Base-by-base conservation (phyloP, 1,140 invertebrate species). In the Augochlora pura region DNA sequence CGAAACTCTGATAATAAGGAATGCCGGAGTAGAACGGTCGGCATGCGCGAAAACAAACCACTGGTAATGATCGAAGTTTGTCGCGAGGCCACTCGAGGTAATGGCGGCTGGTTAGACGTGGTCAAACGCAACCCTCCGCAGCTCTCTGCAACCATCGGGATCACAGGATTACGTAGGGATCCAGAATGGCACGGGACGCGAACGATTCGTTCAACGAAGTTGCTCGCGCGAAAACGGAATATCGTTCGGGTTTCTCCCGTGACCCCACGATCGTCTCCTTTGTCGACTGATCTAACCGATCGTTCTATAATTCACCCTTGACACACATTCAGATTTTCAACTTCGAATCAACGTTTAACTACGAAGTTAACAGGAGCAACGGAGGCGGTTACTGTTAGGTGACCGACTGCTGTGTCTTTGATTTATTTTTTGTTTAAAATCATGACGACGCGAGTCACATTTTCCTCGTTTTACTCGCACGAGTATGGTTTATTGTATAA, bases 81-180 rank as follows among this genome's bases (percentile, higher is more conserved):
- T 78, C 76, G 69, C 76, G 27, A 25, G n/a, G 18, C 27, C 39
- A 62, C 71, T 78, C 49, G 21, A 72, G 60, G 60, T 78, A 78
- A 78, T 78, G 69, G 76, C 76, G 69, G 54, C 49, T 57, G 69
- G 69, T 78, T 72, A 46, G 60, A 64, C 59, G 74, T 77, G 74
- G 74, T 77, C 74, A 77, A 77, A 77, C 74, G 46, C 60, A 63
- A 63, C 60, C 60, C 25, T 70, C 27, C 25, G 23, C 60, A 21
- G 18, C 60, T 27, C 25, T 62, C 39, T 32, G n/a, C 32, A 59
- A 59, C 32, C 32, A 32, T 32, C 32, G 32, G 32, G 32, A 18
- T 38, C 21, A 14, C 9, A n/a, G 60, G 76, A 72, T 72, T 78
- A 57, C 46, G 27, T 16, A 60, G 68, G 57, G 54, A 78, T 78